A percentile compares a stretch with the other conserved stretches of the same genome.
phyloP scores from a whole-genome alignment of 1,140 invertebrate genomes.

The Nasonia giraulti region DNA sequence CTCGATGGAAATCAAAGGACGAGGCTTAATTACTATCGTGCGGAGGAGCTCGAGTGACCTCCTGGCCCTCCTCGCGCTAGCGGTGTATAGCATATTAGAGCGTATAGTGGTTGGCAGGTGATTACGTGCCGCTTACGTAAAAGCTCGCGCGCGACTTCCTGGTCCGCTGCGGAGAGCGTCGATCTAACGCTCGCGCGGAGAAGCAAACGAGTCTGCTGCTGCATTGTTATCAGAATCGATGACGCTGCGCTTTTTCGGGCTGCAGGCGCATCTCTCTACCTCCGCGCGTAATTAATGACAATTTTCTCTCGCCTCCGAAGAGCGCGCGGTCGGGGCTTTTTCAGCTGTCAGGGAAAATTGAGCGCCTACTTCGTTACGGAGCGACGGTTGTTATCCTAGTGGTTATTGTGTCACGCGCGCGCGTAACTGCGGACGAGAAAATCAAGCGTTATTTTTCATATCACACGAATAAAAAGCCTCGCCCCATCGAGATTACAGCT shows the following conservation, averaged over 20 bases:
- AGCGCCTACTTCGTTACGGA: neutral
- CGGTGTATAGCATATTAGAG: too few relatives aligned
- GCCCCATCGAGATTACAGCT: too few relatives aligned
- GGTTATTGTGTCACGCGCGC: too few relatives aligned
- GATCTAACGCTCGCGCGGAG: neutral
- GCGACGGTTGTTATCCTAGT: too few relatives aligned
- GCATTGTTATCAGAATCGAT: constrained; percentile 42
- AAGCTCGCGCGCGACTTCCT: constrained; percentile 22
- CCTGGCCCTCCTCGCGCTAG: neutral
- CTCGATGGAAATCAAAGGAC: neutral
- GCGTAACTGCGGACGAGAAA: too few relatives aligned
- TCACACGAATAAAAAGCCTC: too few relatives aligned
- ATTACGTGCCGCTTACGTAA: constrained; percentile 59
- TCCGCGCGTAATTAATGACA: neutral
- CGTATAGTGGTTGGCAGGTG: constrained; percentile 49
- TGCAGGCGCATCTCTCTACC: neutral
- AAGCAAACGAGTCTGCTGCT: constrained; percentile 48
- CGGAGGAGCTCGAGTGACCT: constrained; percentile 12
- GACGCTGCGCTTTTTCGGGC: constrained; percentile 13
- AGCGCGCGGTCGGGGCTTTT: neutral
- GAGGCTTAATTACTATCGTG: neutral
- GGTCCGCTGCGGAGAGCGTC: neutral
- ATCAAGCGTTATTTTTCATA: too few relatives aligned
- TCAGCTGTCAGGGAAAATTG: neutral
- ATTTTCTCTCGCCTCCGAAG: neutral